Percentiles rank a stretch among this genome's conserved stretches.
Evolutionary conservation across 2,113 vertebrate species (phyloP).

Genomic region (Climacteris rufus): DNA sequence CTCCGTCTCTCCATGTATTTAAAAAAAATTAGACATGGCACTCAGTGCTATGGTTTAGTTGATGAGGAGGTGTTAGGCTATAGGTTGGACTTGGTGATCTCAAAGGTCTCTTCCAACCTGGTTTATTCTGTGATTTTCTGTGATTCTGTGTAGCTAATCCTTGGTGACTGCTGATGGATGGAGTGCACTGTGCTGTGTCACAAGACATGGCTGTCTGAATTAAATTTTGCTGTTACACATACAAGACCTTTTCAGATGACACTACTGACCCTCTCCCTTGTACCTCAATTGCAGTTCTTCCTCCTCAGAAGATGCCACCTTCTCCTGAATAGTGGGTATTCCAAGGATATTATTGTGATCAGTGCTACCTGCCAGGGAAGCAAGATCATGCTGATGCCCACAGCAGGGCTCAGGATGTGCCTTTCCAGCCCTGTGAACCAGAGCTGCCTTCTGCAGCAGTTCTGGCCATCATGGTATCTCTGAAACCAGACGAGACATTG

Average conservation of each 20-base stretch:
- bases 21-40: too few relatives aligned
- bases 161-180: background rate
- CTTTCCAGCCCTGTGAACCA: background rate
- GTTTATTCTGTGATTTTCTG: too few relatives aligned
- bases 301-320: background rate
- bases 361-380: background rate
- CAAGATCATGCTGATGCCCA: background rate
- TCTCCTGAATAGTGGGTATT: background rate
- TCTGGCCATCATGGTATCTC: background rate
- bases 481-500: background rate
- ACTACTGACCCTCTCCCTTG: background rate
- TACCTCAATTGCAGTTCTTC: background rate
- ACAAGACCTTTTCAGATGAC: background rate
- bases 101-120: too few relatives aligned
- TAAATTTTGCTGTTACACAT: background rate
- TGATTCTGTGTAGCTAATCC: too few relatives aligned
- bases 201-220: background rate
- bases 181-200: background rate
- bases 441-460: background rate
- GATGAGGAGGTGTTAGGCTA: too few relatives aligned
- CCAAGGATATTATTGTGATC: background rate
- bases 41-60: too few relatives aligned
- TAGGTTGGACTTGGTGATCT: too few relatives aligned
- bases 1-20: too few relatives aligned
- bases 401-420: accelerated